A percentile compares a stretch with the other conserved stretches of the same genome.
phyloP scores from a whole-genome alignment of 2,888 invertebrate genomes.

The Cetonia aurata region DNA sequence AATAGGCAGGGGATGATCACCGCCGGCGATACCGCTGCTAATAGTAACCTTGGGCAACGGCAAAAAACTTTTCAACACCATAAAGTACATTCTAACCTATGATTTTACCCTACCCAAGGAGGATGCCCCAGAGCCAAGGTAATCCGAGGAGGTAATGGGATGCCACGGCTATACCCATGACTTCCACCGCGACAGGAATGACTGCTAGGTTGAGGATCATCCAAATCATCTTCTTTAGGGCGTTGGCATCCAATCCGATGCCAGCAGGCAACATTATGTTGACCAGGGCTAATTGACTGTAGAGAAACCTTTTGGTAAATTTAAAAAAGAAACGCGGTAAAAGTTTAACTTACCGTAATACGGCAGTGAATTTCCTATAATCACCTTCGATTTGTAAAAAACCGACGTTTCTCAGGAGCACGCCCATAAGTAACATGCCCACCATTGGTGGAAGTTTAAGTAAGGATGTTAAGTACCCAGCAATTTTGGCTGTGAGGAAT shows the following conservation, averaged over 20 bases:
- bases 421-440: slow-evolving; percentile 75
- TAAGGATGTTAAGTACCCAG: slow-evolving; percentile 51
- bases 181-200: slow-evolving; percentile 73
- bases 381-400: slow-evolving; percentile 66
- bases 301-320: slow-evolving; percentile 43
- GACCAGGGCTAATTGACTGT: slow-evolving; percentile 73
- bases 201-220: slow-evolving; percentile 71
- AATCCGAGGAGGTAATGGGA: slow-evolving; percentile 71
- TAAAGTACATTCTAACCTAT: slow-evolving; percentile 48
- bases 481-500: slow-evolving; percentile 56
- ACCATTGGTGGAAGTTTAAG: slow-evolving; percentile 70
- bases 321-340: slow-evolving; percentile 12
- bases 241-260: slow-evolving; percentile 72
- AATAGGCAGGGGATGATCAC: slow-evolving; percentile 80
- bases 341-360: slow-evolving; percentile 65
- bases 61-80: slow-evolving; percentile 56
- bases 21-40: slow-evolving; percentile 80
- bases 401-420: slow-evolving; percentile 68
- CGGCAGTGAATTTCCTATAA: slow-evolving; percentile 66
- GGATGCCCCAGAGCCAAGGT: slow-evolving; percentile 74
- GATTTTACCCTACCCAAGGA: slow-evolving; percentile 66
- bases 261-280: slow-evolving; percentile 77
- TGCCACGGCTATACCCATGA: slow-evolving; percentile 67
- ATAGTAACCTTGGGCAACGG: slow-evolving; percentile 67
- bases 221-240: slow-evolving; percentile 70